phyloP scores from a whole-genome alignment of 1,140 invertebrate genomes.

The Panulirus ornatus region DNA sequence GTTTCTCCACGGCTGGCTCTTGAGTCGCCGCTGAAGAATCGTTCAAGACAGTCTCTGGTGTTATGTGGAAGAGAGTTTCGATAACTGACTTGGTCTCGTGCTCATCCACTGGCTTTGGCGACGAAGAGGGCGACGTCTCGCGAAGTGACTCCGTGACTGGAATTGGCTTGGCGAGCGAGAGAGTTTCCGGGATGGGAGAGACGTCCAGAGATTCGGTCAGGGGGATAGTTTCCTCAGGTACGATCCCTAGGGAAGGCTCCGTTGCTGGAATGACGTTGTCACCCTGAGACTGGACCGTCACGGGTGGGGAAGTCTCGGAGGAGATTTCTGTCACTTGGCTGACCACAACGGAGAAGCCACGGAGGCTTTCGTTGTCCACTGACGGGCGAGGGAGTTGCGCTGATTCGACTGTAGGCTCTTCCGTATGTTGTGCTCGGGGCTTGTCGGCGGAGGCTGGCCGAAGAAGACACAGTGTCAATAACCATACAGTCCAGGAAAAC shows the following conservation, averaged over 20 bases:
- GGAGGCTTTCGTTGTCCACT: background rate
- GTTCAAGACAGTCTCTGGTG: too few species aligned
- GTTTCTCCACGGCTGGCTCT: too few species aligned
- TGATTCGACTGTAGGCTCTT: background rate
- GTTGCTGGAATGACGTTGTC: background rate
- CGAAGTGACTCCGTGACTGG: background rate
- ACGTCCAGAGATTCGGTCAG: background rate
- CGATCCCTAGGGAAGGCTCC: background rate
- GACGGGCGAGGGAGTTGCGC: background rate
- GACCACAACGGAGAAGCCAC: slow-evolving; percentile 10
- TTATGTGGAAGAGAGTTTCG: too few species aligned
- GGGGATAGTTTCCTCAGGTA: background rate
- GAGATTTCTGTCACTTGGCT: slow-evolving; percentile 48
- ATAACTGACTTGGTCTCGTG: too few species aligned
- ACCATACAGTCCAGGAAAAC: too few species aligned
- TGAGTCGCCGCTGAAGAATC: too few species aligned
- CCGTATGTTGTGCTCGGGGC: background rate
- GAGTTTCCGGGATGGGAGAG: background rate
- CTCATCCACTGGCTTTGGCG: too few species aligned
- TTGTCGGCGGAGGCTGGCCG: too few species aligned
- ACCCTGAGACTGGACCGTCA: background rate
- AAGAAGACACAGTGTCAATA: too few species aligned
- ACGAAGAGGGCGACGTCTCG: background rate
- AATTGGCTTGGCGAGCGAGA: background rate
- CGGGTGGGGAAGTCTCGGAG: background rate